Percentiles rank a stretch among this genome's conserved stretches.
Conservation (phyloP, 1,140 invertebrate genomes). For the Drosophila grimshawi region DNA sequence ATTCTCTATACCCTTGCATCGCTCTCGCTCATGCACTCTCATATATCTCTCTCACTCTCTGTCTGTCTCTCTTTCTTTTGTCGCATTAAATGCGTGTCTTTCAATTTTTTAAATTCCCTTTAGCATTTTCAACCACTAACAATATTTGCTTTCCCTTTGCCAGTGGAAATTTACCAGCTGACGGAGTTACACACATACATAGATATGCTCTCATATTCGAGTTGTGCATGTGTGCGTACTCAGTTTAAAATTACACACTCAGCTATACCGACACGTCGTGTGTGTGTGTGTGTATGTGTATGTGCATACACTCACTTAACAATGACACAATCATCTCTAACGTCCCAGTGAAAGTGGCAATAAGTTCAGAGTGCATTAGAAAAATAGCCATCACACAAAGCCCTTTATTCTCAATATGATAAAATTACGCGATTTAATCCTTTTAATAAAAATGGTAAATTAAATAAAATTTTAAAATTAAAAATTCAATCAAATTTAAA, state of each 20-base stretch:
- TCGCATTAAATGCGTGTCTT: constrained; percentile 11
- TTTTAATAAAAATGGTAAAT: too few relatives aligned
- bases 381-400: too few relatives aligned
- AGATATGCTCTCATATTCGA: constrained; percentile 4
- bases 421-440: too few relatives aligned
- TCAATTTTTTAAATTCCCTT: constrained; percentile 38
- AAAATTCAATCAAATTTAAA: too few relatives aligned
- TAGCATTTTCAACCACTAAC: constrained; percentile 38
- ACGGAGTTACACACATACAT: background rate
- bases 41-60: constrained; percentile 23
- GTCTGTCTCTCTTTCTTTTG: constrained; percentile 1
- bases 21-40: background rate
- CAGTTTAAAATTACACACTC: background rate
- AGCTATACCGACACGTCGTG: background rate
- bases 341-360: background rate
- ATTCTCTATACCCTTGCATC: background rate
- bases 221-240: background rate
- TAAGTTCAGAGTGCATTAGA: background rate
- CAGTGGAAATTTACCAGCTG: constrained; percentile 49
- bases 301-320: background rate
- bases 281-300: background rate
- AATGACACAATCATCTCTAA: background rate
- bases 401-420: too few relatives aligned
- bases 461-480: too few relatives aligned
- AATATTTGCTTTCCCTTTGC: constrained; percentile 13